Evolutionary conservation across 2,888 invertebrate species (phyloP), one percentile per base, ranked within the genome.

Genomic region (Norana najaformis): DNA sequence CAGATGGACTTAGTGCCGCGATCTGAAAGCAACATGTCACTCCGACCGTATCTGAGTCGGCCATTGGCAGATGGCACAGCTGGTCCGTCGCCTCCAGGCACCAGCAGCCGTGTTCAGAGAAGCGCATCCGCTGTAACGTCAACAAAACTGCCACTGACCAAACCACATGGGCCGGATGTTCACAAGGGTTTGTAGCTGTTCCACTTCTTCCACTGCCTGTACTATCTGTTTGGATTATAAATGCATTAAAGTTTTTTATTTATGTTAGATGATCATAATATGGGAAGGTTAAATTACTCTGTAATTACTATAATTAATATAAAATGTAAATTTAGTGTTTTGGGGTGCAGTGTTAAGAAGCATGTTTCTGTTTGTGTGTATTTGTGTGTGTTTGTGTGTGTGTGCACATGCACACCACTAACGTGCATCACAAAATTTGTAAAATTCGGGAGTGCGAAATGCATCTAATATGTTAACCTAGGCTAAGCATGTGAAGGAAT

Each of bases 11-110:
- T 69, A 16, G 69, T 85, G 36, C 37, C 37, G 18, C 85, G 85
- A 36, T 36, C 85, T 37, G 85, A 85, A 85, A 85, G 85, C 85
- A 85, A 85, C 37, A 85, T 85, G 85, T 85, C 85, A 6, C 85
- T 85, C 36, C 85, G 85, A 37, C 85, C 85, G 16, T 85, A 36
- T 35, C 85, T 85, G 20, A 85, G 37, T 37, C 83, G 83, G 13
- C 30, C 83, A 4, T 14, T 5, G 83, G 3, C 83, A 35, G 83
- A 83, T 2, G 37, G 85, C 37, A 18, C 85, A 8, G 30, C 85
- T 6, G 37, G 85, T 85, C 85, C 35, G 8, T 85, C 85, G 4
- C 85, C 85, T 35, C 23, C 36, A 34, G 85, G 85, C 11, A n/a
- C 36, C 85, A 85, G 34, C n/a, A 35, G 85, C 85, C 85, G 37